Evolutionary conservation across 2,113 vertebrate species (phyloP), one percentile per base, ranked within the genome.

Genomic region (Clarias batrachus): DNA sequence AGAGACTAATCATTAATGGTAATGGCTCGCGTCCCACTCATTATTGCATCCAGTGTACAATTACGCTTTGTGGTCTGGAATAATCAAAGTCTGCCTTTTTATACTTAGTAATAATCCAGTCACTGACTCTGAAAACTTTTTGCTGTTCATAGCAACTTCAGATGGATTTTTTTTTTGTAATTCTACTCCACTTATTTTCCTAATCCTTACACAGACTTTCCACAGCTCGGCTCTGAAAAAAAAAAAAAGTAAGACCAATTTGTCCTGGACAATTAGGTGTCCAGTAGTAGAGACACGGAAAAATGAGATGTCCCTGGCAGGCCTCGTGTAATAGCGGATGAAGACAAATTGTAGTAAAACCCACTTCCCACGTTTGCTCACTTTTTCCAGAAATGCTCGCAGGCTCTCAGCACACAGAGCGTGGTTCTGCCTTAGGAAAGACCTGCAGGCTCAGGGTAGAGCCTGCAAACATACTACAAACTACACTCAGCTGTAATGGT

Each of bases 401-500:
- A 56, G 62, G 70, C 62, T 68, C 17, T 59, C 8, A 13, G 62
- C 73, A 81, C 85, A 76, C 23, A 56, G 37, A 76, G 60, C 85
- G 60, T 21, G 10, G 54, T 11, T 68, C 37, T 41, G 70, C 82
- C 54, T 87, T 37, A 13, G 85, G 78, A 89, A 81, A 84, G 85
- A 86, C 80, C 91, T 88, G 8, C 89, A 59, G 93, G 92, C 94
- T 92, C 93, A 93, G 94, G 93, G 93, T 93, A 94, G 95, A 96
- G 95, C 93, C 95, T 93, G 93, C 94, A 79, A 59, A 66, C 17
- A 27, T 16, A 54, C 48, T 96, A 95, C 93, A 96, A 90, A 90
- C 90, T 91, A 84, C 92, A 91, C 94, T 92, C 93, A 92, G 90
- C 91, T 92, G 92, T 94, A 95, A 95, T 95, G 95, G 94, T 95